Evolutionary conservation across 2,888 invertebrate genomes (phyloP).

Genomic region (Corythucha ciliata): DNA sequence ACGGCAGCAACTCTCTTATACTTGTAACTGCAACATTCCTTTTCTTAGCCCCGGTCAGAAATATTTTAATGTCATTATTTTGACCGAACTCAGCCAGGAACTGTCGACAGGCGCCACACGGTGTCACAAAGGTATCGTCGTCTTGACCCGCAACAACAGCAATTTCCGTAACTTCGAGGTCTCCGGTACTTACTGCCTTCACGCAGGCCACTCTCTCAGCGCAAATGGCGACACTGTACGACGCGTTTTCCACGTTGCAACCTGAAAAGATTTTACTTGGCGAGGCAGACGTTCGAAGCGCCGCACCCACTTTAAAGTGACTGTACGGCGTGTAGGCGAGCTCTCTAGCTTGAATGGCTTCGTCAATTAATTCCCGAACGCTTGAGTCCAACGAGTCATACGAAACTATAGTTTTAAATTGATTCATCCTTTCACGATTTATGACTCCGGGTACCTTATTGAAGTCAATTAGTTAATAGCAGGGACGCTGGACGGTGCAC

Average conservation of each 20-base stretch:
- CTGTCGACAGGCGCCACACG: slow-evolving; percentile 85
- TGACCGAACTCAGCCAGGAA: slow-evolving; percentile 64
- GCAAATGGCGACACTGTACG: slow-evolving; percentile 70
- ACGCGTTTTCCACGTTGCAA: slow-evolving; percentile 87
- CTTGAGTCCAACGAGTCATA: too few relatives aligned
- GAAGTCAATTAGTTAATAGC: too few relatives aligned
- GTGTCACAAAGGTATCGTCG: slow-evolving; percentile 53
- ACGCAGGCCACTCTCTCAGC: slow-evolving; percentile 80
- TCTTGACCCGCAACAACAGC: slow-evolving; percentile 66
- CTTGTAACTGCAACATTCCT: too few relatives aligned
- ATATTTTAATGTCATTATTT: slow-evolving; percentile 55
- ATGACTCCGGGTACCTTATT: too few relatives aligned
- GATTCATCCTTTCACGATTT: too few relatives aligned
- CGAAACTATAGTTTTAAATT: too few relatives aligned
- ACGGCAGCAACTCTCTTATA: too few relatives aligned
- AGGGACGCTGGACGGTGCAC: too few relatives aligned
- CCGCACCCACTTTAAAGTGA: slow-evolving; percentile 80
- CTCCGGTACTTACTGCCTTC: slow-evolving; percentile 78
- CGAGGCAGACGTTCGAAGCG: too few relatives aligned
- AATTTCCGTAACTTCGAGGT: slow-evolving; percentile 57
- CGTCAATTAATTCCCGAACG: slow-evolving; percentile 17
- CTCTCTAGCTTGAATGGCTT: slow-evolving; percentile 47
- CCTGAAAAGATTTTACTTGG: slow-evolving; percentile 48
- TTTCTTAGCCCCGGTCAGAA: too few relatives aligned
- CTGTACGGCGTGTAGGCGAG: slow-evolving; percentile 76